Conservation (phyloP, 2,113 vertebrate species). For the Notarius quadriscutis region DNA sequence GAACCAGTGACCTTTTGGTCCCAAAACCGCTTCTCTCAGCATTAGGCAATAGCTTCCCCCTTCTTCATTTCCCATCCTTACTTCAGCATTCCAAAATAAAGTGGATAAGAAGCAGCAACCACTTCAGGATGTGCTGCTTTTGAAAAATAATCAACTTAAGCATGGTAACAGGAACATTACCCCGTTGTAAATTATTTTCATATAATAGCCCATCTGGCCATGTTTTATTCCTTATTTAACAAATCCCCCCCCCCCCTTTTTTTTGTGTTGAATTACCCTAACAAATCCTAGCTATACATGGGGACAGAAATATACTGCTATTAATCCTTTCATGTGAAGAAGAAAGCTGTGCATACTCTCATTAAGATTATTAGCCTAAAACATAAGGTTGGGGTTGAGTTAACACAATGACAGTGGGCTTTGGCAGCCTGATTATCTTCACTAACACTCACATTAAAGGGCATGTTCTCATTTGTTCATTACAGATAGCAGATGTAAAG, state of each 20-base stretch:
- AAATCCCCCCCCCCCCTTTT: background rate
- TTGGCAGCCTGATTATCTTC: background rate
- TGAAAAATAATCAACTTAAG: background rate
- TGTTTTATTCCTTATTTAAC: background rate
- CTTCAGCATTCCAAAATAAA: background rate
- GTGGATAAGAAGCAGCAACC: background rate
- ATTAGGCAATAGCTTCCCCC: too few relatives aligned
- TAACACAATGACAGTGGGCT: background rate
- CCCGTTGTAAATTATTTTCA: background rate
- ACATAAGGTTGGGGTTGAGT: background rate
- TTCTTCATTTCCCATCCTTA: background rate
- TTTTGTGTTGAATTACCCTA: background rate
- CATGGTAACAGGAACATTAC: background rate
- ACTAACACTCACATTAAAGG: background rate
- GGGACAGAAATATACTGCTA: background rate
- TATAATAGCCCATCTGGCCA: background rate
- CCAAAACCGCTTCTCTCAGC: too few relatives aligned
- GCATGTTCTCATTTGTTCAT: background rate
- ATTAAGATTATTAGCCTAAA: background rate
- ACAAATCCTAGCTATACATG: background rate
- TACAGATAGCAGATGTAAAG: background rate
- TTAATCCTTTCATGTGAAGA: background rate
- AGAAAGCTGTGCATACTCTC: background rate
- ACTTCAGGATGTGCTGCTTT: background rate
- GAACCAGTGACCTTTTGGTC: too few relatives aligned